Base-by-base conservation (phyloP, 2,113 vertebrate genomes). In the Gallinago media region DNA sequence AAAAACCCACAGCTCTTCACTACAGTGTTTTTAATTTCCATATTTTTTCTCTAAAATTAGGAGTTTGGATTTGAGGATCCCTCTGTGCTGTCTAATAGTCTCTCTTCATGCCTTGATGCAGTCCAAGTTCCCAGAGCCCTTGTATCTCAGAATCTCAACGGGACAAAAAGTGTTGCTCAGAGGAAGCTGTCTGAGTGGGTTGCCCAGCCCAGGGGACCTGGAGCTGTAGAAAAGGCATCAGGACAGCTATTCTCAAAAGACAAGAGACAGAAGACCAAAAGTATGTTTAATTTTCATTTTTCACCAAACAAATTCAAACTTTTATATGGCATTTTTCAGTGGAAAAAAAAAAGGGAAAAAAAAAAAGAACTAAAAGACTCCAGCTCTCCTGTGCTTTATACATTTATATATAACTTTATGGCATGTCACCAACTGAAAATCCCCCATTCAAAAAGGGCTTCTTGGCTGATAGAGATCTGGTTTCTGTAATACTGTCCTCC, bases 11-110 rank as follows among this genome's bases (percentile, higher is more conserved):
- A 79, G 46, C 34, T 88, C 72, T 88, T 63, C 59, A 76, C 55
- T 79, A 82, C 42, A 83, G 46, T 88, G 55, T 59, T 95, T 90
- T 84, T 67, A 42, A 94, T 92, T 83, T 96, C 50, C 77, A 11
- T 86, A n/a, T 55, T 83, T 91, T 91, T 88, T 58, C 47, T 71
- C 78, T 67, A 80, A 93, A 93, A 74, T 49, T 66, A 71, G 38
- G 52, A 74, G 3, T 74, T 59, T 44, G 16, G 59, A 94, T 90
- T 52, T 77, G 38, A 80, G 61, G 27, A 88, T 83, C 47, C 50
- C 67, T 86, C 63, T 74, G 44, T 74, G 34, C 56, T 84, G 76
- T 38, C 31, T 76, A 91, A 85, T 55, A 89, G 71, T 62, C 21
- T 85, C 58, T 75, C 67, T 78, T 55, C 44, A 26, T 40, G 66